phyloP scores from a whole-genome alignment of 2,888 invertebrate genomes.

The Agrotis ipsilon region DNA sequence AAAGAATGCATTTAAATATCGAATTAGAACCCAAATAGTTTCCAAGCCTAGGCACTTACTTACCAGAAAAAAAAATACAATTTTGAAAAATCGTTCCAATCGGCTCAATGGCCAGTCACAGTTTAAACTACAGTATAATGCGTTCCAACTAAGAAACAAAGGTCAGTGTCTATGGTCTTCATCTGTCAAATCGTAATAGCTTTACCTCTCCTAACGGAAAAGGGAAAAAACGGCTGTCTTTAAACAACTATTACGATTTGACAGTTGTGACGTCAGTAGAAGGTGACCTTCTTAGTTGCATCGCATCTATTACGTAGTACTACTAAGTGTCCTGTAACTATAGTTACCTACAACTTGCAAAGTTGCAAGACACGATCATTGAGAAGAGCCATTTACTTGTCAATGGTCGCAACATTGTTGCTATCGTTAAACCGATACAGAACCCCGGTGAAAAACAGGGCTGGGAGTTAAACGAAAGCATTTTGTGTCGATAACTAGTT shows the following conservation, averaged over 20 bases:
- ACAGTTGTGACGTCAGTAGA: no score
- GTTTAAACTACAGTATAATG: slow-evolving; percentile 2
- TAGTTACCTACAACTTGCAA: no score
- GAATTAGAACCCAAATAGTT: not conserved
- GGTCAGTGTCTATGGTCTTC: no score
- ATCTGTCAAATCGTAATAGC: no score
- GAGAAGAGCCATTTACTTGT: slow-evolving; percentile 28
- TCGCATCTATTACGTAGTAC: no score
- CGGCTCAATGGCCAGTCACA: not conserved
- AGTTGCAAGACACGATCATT: not conserved
- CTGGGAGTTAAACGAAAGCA: not conserved
- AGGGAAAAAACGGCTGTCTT: no score
- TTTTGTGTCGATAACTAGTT: slow-evolving; percentile 6
- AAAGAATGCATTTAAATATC: not conserved
- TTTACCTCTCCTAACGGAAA: no score
- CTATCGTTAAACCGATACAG: slow-evolving; percentile 10
- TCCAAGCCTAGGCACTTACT: no score
- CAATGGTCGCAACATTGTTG: slow-evolving; percentile 42
- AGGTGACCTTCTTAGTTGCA: no score
- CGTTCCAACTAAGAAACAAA: not conserved
- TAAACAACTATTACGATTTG: no score
- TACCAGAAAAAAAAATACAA: no score
- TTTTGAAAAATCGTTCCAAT: not conserved
- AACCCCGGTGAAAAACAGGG: not conserved
- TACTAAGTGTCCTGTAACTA: no score